Evolutionary conservation across 2,113 vertebrate genomes (phyloP), one percentile per base, ranked within the genome.

Genomic region (Gasterosteus aculeatus): DNA sequence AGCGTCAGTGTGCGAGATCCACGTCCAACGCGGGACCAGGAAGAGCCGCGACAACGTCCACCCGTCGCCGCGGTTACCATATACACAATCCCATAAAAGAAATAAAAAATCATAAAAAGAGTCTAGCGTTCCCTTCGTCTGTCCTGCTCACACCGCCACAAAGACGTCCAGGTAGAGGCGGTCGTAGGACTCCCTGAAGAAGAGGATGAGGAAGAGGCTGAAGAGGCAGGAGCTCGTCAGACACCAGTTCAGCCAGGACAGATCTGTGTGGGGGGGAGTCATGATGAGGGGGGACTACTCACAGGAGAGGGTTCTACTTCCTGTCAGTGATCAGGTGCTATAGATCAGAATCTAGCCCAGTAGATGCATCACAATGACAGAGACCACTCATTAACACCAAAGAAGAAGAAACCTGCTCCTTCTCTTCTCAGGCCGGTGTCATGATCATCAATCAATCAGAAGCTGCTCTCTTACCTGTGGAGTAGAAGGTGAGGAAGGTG

Each of bases 171-270:
- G 94, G 93, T 99, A 99, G 82, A 99, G 98, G 86, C 98, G 95
- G 92, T 99, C 98, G 9, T 99, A 99, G 35, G 97, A 97, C 91
- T 99, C 98, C 61, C 96, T 96, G 95, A 99, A 98, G 93, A 97
- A 95, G 78, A 98, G 92, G 87, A 99, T 95, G 88, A 98, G 95
- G 76, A 97, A 90, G 42, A 99, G 96, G 91, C 98, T 97, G 93
- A 99, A 96, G 91, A 98, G 84, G 77, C 97, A 98, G 0, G 97
- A 98, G 54, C 97, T 96, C 0, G 97, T 97, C 64, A 99, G 93
- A 92, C 97, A 98, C 98, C 98, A 99, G 94, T 99, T 99, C 88
- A 99, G 93, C 98, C 98, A 99, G 29, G 96, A 97, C 77, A 99
- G 82, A 15, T 99, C 98, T 99, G 95, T 0, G 94, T 87, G 80